Evolutionary conservation across 2,888 invertebrate genomes (phyloP).

Genomic region (Ornithoptera alexandrae): DNA sequence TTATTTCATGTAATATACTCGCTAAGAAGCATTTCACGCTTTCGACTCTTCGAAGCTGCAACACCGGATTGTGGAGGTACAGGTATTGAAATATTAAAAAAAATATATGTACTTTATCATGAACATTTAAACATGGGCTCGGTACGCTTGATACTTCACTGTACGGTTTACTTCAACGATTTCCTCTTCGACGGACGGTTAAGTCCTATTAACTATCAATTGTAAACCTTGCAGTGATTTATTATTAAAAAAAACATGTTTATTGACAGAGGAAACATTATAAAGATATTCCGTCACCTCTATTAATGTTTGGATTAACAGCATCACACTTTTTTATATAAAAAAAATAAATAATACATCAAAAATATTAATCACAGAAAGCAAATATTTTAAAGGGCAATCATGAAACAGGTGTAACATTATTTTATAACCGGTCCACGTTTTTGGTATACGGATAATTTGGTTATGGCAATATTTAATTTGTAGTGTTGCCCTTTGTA

Average conservation of each 20-base stretch:
- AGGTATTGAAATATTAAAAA: background rate
- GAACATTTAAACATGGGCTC: slow-evolving; percentile 1
- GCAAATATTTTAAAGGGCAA: slow-evolving; percentile 24
- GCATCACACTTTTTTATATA: slow-evolving; percentile 14
- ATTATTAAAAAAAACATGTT: background rate
- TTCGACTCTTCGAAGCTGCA: background rate
- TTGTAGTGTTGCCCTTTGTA: slow-evolving; percentile 14
- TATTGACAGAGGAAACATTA: slow-evolving; percentile 1
- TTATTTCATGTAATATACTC: slow-evolving; percentile 52
- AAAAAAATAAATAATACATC: slow-evolving; percentile 10
- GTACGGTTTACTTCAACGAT: background rate
- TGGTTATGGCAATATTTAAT: background rate
- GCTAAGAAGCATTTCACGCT: slow-evolving; percentile 47
- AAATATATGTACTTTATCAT: background rate
- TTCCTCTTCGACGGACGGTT: background rate
- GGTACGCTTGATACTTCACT: background rate
- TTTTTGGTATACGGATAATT: background rate
- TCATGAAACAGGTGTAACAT: background rate
- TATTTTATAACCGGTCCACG: background rate
- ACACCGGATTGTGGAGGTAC: background rate
- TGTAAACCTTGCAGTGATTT: slow-evolving; percentile 2
- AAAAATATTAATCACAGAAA: slow-evolving; percentile 16
- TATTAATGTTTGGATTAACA: background rate
- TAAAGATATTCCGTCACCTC: background rate
- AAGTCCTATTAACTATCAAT: background rate